Evolutionary conservation across 2,888 invertebrate species (phyloP).

Genomic region (Priocnemis perturbator): DNA sequence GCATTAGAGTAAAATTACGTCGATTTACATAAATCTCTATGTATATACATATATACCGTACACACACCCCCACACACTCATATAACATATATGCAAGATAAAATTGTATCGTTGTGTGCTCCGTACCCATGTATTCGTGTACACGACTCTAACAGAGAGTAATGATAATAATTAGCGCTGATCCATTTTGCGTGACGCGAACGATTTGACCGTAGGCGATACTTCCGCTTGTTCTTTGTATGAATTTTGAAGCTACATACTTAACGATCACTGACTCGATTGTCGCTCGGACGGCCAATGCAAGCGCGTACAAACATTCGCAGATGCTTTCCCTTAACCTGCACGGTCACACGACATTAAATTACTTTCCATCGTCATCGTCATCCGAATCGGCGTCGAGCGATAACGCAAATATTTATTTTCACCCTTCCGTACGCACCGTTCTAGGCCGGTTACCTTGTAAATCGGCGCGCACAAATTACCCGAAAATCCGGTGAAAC

Average conservation of each 20-base stretch:
- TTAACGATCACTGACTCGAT: too few relatives aligned
- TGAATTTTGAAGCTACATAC: too few relatives aligned
- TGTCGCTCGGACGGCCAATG: too few relatives aligned
- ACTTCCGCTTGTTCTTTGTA: background rate
- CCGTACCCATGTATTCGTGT: constrained; percentile 44
- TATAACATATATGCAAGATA: constrained; percentile 41
- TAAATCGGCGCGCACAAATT: constrained; percentile 10
- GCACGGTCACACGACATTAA: background rate
- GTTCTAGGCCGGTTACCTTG: too few relatives aligned
- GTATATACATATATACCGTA: constrained; percentile 52
- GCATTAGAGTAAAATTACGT: constrained; percentile 63
- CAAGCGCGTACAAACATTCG: too few relatives aligned
- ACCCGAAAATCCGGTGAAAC: constrained; percentile 18
- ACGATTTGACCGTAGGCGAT: constrained; percentile 16
- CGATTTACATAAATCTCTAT: constrained; percentile 58
- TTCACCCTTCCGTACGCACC: too few relatives aligned
- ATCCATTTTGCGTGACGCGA: constrained; percentile 48
- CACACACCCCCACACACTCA: constrained; percentile 51
- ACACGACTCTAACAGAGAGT: constrained; percentile 40
- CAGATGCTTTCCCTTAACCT: too few relatives aligned
- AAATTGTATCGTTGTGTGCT: constrained; percentile 47
- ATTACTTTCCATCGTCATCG: too few relatives aligned
- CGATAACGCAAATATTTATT: too few relatives aligned
- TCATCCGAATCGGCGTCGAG: too few relatives aligned
- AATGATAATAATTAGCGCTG: constrained; percentile 44